A percentile compares a stretch with the other conserved stretches of the same genome.
Evolutionary conservation across 1,140 invertebrate genomes (phyloP).

Genomic region (Laodelphax striatellus): DNA sequence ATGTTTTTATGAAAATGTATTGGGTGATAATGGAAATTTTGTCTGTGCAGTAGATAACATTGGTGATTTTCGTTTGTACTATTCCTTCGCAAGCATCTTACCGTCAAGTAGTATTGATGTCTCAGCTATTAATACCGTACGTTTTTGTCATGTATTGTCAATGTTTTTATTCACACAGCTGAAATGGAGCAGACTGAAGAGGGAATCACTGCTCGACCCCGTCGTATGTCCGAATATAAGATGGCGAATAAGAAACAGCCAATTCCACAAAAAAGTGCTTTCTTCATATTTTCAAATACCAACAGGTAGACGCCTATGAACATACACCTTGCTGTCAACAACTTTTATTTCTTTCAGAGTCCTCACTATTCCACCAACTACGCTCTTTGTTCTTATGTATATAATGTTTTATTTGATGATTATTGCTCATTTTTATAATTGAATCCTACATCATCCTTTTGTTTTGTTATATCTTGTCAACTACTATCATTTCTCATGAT

Average conservation of each 20-base stretch:
- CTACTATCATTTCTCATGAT: too few relatives aligned
- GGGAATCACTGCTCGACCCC: constrained; percentile 34
- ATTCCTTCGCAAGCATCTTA: too few relatives aligned
- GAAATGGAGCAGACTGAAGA: constrained; percentile 34
- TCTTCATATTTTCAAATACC: constrained; percentile 91
- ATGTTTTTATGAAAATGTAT: too few relatives aligned
- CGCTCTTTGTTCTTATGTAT: not conserved
- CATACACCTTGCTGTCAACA: not conserved
- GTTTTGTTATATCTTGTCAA: too few relatives aligned
- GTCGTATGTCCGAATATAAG: constrained; percentile 71
- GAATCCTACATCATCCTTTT: not conserved
- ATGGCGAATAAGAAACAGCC: constrained; percentile 79
- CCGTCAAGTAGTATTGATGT: too few relatives aligned
- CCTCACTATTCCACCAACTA: not conserved
- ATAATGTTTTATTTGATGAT: not conserved
- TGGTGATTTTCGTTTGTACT: too few relatives aligned
- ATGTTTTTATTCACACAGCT: constrained; percentile 17
- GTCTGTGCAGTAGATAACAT: too few relatives aligned
- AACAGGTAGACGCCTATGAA: constrained; percentile 60
- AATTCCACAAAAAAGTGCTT: constrained; percentile 87
- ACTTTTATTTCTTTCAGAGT: not conserved
- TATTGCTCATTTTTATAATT: constrained; percentile 3
- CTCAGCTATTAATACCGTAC: too few relatives aligned
- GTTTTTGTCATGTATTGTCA: too few relatives aligned
- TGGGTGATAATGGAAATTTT: too few relatives aligned